Percentiles rank a stretch among this genome's conserved stretches.
These are phyloP conservation scores for Aplysia californica DNA, from an alignment of 1,140 invertebrate species.

Conservation along the genomic window DNA sequence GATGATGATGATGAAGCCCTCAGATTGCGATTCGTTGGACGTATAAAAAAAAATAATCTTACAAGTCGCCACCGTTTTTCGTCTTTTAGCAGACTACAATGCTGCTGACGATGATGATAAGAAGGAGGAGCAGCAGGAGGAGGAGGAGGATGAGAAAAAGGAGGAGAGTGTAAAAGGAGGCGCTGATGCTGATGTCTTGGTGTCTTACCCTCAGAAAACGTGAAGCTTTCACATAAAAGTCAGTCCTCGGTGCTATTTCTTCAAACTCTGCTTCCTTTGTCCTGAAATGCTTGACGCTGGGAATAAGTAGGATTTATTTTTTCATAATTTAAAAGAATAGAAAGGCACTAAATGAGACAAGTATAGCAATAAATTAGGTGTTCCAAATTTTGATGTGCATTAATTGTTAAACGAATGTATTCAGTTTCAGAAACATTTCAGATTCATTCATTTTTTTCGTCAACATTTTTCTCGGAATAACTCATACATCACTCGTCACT, in stretches of 20 bases:
- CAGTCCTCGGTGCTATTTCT: not conserved
- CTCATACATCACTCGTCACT: too few species aligned
- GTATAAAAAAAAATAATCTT: too few species aligned
- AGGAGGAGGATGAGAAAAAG: not conserved
- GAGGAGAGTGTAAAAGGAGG: not conserved
- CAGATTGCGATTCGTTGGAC: too few species aligned
- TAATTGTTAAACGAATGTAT: too few species aligned
- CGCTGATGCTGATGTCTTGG: not conserved
- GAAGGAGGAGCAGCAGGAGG: not conserved
- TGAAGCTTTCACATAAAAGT: not conserved
- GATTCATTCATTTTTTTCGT: too few species aligned
- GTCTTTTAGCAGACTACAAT: too few species aligned
- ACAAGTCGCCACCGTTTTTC: too few species aligned
- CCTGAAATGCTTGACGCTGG: not conserved
- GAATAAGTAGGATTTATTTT: not conserved
- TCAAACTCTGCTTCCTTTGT: not conserved
- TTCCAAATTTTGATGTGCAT: too few species aligned
- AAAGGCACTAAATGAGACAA: not conserved
- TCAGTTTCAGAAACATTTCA: too few species aligned
- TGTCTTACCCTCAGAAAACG: not conserved
- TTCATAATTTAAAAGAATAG: not conserved
- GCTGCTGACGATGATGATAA: not conserved
- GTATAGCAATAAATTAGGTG: not conserved
- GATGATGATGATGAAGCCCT: too few species aligned
- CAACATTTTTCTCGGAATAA: too few species aligned